phyloP scores from a whole-genome alignment of 2,113 vertebrate species.

The Bombycilla garrulus region DNA sequence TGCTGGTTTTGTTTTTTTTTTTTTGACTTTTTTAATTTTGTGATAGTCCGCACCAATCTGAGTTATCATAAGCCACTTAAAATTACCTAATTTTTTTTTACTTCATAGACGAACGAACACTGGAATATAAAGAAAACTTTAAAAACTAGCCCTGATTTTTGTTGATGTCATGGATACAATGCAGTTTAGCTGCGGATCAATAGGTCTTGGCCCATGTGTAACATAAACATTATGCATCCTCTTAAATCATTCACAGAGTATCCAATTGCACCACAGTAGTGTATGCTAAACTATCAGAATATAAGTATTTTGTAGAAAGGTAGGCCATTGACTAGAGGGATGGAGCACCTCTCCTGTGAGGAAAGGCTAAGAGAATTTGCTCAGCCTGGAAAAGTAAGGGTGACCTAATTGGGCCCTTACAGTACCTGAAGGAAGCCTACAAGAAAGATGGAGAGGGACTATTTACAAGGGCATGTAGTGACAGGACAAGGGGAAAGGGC shows the following conservation, averaged over 20 bases:
- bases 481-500: background rate
- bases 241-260: background rate
- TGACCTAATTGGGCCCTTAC: background rate
- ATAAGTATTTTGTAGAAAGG: background rate
- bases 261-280: rapidly evolving
- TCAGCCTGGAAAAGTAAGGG: background rate
- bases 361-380: background rate
- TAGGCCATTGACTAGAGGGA: background rate
- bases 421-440: background rate
- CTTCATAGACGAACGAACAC: background rate
- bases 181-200: rapidly evolving
- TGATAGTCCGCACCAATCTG: background rate
- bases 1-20: background rate
- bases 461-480: background rate
- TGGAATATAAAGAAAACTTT: background rate
- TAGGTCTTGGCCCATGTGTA: background rate
- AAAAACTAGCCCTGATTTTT: background rate
- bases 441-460: background rate
- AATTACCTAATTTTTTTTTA: background rate
- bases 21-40: no score
- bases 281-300: background rate
- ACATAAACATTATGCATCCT: background rate
- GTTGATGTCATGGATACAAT: background rate
- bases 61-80: background rate
- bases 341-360: background rate